Evolutionary conservation across 1,140 invertebrate genomes (phyloP).

Genomic region (Rhyacophila brunnea): DNA sequence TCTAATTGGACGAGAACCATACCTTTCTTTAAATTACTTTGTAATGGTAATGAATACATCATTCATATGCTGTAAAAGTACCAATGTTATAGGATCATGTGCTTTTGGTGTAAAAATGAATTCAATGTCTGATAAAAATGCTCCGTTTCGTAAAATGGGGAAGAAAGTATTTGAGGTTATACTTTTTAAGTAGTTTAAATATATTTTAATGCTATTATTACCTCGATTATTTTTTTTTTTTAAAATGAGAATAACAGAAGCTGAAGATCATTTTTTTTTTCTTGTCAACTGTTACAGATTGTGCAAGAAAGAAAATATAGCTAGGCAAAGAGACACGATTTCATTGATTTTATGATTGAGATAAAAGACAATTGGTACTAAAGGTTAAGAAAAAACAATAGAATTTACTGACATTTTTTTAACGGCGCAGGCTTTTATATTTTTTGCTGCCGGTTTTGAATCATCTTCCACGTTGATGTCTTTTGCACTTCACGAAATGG

Average conservation of each 20-base stretch:
- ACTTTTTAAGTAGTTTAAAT: slow-evolving; percentile 1
- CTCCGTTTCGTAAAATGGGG: slow-evolving; percentile 43
- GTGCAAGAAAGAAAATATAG: slow-evolving; percentile 36
- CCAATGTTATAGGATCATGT: slow-evolving; percentile 52
- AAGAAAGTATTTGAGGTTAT: slow-evolving; percentile 40
- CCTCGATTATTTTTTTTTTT: slow-evolving; percentile 10
- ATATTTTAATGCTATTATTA: slow-evolving; percentile 1
- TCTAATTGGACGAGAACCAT: too few relatives aligned
- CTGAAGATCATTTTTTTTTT: slow-evolving; percentile 22
- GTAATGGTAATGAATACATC: too few relatives aligned
- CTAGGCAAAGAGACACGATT: slow-evolving; percentile 50
- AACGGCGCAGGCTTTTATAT: slow-evolving; percentile 42
- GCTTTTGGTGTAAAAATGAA: slow-evolving; percentile 46
- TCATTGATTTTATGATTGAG: slow-evolving; percentile 58
- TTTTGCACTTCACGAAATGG: slow-evolving; percentile 57
- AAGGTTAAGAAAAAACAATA: slow-evolving; percentile 3
- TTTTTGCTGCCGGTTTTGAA: slow-evolving; percentile 42
- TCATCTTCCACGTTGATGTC: slow-evolving; percentile 51
- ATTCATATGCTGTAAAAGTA: too few relatives aligned
- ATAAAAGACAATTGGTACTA: slow-evolving; percentile 31
- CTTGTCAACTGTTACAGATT: slow-evolving; percentile 20
- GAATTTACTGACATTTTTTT: slow-evolving; percentile 30
- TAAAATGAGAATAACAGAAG: slow-evolving; percentile 29
- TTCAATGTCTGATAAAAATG: slow-evolving; percentile 42
- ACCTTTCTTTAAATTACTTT: too few relatives aligned